Base-by-base conservation (phyloP, 2,888 invertebrate species). In the Choristoneura rosaceana region DNA sequence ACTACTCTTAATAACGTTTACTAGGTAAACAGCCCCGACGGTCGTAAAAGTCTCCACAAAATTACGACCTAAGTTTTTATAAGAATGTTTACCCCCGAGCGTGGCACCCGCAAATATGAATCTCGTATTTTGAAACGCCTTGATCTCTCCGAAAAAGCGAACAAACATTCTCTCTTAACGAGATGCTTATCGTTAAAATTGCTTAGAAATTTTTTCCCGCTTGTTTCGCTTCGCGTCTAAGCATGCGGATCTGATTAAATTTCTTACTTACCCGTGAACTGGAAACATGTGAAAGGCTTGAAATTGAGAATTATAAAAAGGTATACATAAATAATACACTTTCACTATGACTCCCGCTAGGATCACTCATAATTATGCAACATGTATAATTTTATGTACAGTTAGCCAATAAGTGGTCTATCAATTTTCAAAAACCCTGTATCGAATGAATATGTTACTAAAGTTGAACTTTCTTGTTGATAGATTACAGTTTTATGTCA, bases 11-110 rank as follows among this genome's bases (percentile, higher is more conserved):
- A 73, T 80, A 81, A 82, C 82, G 83, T 85, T 81, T 80, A 79
- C 79, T 76, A 60, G 75, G 76, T 77, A 81, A 81, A 78, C 82
- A 79, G 74, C 79, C 79, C 74, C 75, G 71, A 68, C 74, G 70
- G 77, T 76, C 82, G 80, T 84, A 82, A 85, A 82, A 79, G 79
- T 81, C 81, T 69, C 76, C 74, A 75, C 74, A 77, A 79, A 83
- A 80, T 83, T 81, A 86, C 77, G 76, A 75, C 74, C 68, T 69
- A 79, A 80, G 77, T 82, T 83, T 80, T 77, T 78, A 77, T 73
- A 74, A 75, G 76, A 75, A 76, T 78, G 80, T 82, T 82, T 82
- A 79, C 81, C 79, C 78, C 77, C 78, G 75, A 74, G 43, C 76
- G 67, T 34, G 43, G 68, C 71, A 70, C 71, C 73, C 45, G 60